phyloP scores from a whole-genome alignment of 1,140 invertebrate species.

The Limonius californicus region DNA sequence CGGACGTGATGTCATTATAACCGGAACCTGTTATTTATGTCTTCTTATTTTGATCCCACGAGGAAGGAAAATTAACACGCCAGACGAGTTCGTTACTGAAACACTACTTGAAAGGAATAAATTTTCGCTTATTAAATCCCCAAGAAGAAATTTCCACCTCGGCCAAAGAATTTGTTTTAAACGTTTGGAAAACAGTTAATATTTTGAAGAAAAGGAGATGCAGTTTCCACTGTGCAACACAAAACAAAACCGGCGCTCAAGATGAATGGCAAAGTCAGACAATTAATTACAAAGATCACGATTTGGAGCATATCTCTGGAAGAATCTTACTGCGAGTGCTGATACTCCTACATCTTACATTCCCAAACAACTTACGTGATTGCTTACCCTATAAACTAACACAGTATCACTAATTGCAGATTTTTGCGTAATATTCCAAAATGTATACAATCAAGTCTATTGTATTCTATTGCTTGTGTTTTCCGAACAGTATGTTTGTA shows the following conservation, averaged over 20 bases:
- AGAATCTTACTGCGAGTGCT: conserved; percentile 12
- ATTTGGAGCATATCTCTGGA: conserved; percentile 30
- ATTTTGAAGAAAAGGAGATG: too few relatives aligned
- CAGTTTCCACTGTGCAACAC: background rate
- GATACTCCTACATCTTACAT: conserved; percentile 7
- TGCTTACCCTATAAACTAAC: background rate
- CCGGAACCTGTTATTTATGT: conserved; percentile 48
- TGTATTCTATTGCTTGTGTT: too few relatives aligned
- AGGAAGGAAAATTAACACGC: conserved; percentile 47
- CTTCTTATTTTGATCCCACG: conserved; percentile 45
- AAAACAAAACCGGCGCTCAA: background rate
- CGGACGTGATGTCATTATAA: conserved; percentile 49
- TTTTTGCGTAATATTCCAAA: too few relatives aligned
- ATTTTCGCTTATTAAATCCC: conserved; percentile 6
- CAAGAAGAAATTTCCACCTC: background rate
- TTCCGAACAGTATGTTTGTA: too few relatives aligned
- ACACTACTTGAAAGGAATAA: conserved; percentile 23
- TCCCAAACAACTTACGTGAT: conserved; percentile 7
- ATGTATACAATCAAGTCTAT: too few relatives aligned
- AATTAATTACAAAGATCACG: conserved; percentile 34
- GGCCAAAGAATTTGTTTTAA: background rate
- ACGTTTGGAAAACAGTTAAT: background rate
- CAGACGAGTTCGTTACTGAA: conserved; percentile 44
- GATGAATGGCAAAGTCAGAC: conserved; percentile 25
- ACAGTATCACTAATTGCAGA: too few relatives aligned